Conservation (phyloP, 2,113 vertebrate genomes). For the Oncorhynchus kisutch region DNA sequence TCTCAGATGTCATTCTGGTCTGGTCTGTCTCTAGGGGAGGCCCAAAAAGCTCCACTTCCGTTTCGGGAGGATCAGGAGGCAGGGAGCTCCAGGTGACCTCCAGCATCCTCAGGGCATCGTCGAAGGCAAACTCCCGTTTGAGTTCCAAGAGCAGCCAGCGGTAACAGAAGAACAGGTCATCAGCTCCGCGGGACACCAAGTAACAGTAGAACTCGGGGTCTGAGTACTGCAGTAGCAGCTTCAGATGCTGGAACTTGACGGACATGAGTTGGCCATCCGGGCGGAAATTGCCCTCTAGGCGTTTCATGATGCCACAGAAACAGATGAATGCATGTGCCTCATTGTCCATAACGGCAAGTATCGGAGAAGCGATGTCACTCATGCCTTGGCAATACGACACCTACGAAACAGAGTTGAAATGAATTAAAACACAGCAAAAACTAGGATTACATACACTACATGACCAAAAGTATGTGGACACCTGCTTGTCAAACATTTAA, state of each 20-base stretch:
- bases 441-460: no score
- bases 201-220: constrained; percentile 88
- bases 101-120: constrained; percentile 87
- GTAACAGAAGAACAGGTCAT: constrained; percentile 93
- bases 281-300: constrained; percentile 87
- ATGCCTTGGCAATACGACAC: constrained; percentile 96
- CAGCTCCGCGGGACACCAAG: constrained; percentile 81
- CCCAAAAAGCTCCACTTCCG: constrained; percentile 84
- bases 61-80: constrained; percentile 87
- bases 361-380: constrained; percentile 91
- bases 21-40: constrained; percentile 49
- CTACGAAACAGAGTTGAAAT: constrained; percentile 51
- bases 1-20: not conserved
- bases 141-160: constrained; percentile 93
- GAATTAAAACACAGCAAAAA: not conserved
- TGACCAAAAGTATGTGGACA: no score
- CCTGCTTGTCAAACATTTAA: no score
- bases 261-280: constrained; percentile 87
- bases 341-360: constrained; percentile 91
- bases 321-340: constrained; percentile 93
- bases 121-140: constrained; percentile 91
- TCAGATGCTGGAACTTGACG: constrained; percentile 87
- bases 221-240: constrained; percentile 83
- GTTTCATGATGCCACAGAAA: constrained; percentile 93
- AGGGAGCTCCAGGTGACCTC: constrained; percentile 93